A percentile compares a stretch with the other conserved stretches of the same genome.
These are phyloP conservation scores for Enteromius paludinosus DNA, from an alignment of 2,797 vertebrate species.

Conservation along the genomic window DNA sequence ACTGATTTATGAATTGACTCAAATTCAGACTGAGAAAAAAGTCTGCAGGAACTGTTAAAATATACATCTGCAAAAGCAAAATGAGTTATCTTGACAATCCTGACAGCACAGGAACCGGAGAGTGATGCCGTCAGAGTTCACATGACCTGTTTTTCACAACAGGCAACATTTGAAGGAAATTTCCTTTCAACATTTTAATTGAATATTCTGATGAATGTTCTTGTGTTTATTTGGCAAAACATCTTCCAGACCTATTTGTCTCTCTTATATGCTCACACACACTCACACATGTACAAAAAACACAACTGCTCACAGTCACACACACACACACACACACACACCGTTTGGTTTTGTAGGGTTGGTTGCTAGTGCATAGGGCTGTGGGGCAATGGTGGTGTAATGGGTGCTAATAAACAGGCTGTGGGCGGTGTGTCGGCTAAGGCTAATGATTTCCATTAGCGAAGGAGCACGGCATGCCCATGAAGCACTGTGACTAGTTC, in stretches of 20 bases:
- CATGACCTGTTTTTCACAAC: constrained; percentile 9
- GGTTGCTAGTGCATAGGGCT: constrained; percentile 40
- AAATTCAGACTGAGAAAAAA: not conserved
- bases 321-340: not conserved
- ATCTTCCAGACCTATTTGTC: constrained; percentile 19
- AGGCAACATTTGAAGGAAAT: not conserved
- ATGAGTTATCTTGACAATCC: constrained; percentile 14
- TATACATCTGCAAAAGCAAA: constrained; percentile 28
- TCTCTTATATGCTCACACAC: not conserved
- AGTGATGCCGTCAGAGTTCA: constrained; percentile 6
- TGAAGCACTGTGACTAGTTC: constrained; percentile 46
- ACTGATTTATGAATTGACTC: constrained; percentile 11
- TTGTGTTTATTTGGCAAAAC: constrained; percentile 22
- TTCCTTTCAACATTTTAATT: not conserved
- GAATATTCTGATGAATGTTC: constrained; percentile 28
- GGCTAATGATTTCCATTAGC: constrained; percentile 52
- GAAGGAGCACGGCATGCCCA: constrained; percentile 43
- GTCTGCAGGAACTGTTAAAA: constrained; percentile 22
- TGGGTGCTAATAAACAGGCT: constrained; percentile 50
- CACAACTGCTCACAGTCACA: constrained; percentile 8
- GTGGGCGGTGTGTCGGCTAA: constrained; percentile 47
- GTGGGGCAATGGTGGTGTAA: constrained; percentile 49
- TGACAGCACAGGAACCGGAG: not conserved
- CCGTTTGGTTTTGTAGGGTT: constrained; percentile 27
- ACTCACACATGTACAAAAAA: not conserved